Percentiles rank a stretch among this genome's conserved stretches.
These are phyloP conservation scores for Limenitis camilla DNA, from an alignment of 2,888 invertebrate genomes.

Conservation along the genomic window DNA sequence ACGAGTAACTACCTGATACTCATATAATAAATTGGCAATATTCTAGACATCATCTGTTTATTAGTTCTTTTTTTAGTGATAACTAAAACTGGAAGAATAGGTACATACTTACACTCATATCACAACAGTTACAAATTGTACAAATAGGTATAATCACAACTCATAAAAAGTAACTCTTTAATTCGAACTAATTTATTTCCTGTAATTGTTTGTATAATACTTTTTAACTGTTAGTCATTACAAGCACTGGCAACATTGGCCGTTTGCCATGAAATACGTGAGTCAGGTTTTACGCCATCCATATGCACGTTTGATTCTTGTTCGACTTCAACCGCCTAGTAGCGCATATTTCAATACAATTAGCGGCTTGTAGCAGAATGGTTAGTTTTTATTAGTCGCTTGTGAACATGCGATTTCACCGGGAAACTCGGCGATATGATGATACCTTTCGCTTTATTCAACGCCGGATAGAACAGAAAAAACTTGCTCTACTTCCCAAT, in stretches of 20 bases:
- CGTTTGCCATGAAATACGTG: conserved; percentile 50
- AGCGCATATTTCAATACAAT: conserved; percentile 56
- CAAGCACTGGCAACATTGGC: conserved; percentile 50
- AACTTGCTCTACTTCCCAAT: conserved; percentile 63
- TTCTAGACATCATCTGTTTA: too few species aligned
- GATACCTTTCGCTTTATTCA: conserved; percentile 69
- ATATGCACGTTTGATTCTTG: conserved; percentile 37
- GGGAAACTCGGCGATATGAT: conserved; percentile 52
- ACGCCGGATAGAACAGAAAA: conserved; percentile 55
- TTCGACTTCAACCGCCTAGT: conserved; percentile 35
- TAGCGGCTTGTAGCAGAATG: conserved; percentile 46
- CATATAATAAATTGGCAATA: too few species aligned
- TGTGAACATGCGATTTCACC: conserved; percentile 70
- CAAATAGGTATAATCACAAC: not conserved
- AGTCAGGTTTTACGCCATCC: conserved; percentile 32
- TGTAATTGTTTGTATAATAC: conserved; percentile 22
- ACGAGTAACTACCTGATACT: too few species aligned
- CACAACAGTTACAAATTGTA: too few species aligned
- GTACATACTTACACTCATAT: too few species aligned
- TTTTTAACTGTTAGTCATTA: conserved; percentile 35
- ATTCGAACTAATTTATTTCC: conserved; percentile 16
- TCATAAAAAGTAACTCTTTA: not conserved
- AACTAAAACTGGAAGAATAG: too few species aligned
- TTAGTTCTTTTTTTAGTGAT: too few species aligned
- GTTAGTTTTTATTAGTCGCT: conserved; percentile 52